phyloP scores from a whole-genome alignment of 2,797 vertebrate genomes.

The Babyrousa celebensis region DNA sequence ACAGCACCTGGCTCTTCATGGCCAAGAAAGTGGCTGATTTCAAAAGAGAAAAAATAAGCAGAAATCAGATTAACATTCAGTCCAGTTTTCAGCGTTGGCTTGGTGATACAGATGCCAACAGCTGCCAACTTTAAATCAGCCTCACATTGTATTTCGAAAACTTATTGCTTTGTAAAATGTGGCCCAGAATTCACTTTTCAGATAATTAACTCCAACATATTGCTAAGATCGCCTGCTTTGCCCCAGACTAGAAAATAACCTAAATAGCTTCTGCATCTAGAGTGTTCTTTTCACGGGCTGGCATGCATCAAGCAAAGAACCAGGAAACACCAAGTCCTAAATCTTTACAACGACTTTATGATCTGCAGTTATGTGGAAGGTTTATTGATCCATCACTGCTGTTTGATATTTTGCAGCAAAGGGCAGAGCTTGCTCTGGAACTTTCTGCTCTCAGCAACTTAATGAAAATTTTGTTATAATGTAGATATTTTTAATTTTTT shows the following conservation, averaged over 20 bases:
- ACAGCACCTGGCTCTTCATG: neutral
- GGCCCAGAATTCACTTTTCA: conserved; percentile 57
- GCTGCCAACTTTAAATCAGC: neutral
- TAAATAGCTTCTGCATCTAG: neutral
- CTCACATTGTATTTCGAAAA: conserved; percentile 41
- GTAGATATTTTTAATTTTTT: neutral
- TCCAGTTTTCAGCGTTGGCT: neutral
- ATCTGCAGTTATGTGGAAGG: conserved; percentile 51
- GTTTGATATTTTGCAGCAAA: conserved; percentile 68
- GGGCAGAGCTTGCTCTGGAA: conserved; percentile 53
- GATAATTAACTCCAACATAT: conserved; percentile 61
- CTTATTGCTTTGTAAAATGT: conserved; percentile 64
- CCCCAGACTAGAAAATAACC: conserved; percentile 64
- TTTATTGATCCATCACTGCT: conserved; percentile 73
- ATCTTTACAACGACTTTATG: conserved; percentile 65
- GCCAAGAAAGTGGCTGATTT: conserved; percentile 7
- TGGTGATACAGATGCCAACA: neutral
- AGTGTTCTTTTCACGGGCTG: conserved; percentile 46
- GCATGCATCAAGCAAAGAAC: neutral
- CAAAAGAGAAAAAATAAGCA: neutral
- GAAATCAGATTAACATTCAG: neutral
- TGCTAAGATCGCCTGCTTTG: neutral
- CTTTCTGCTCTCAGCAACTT: conserved; percentile 63
- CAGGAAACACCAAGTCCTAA: neutral
- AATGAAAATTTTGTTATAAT: conserved; percentile 67